Percentiles rank a stretch among this genome's conserved stretches.
Conservation (phyloP, 2,888 invertebrate genomes). For the Linnaemya vulpina region DNA sequence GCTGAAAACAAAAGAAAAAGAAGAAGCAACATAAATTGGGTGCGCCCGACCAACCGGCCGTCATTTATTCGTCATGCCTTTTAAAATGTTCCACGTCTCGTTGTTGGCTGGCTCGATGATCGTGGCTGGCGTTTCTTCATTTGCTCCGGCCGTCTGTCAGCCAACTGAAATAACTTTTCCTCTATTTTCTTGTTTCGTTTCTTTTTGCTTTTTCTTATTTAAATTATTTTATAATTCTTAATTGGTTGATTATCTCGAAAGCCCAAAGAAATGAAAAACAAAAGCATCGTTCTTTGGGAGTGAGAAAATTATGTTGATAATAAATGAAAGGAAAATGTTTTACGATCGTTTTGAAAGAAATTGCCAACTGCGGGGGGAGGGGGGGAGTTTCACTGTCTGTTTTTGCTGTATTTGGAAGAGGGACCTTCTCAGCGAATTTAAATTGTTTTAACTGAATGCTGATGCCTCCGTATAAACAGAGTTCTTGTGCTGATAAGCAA, state of each 20-base stretch:
- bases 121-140: constrained; percentile 26
- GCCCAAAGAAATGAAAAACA: constrained; percentile 54
- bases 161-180: constrained; percentile 44
- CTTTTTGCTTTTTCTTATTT: constrained; percentile 32
- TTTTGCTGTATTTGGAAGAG: neutral
- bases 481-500: constrained; percentile 26
- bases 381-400: neutral
- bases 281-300: constrained; percentile 4
- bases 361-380: neutral
- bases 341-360: neutral
- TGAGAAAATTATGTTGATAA: constrained; percentile 45
- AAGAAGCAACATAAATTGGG: constrained; percentile 61
- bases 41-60: constrained; percentile 55
- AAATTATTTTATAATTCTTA: constrained; percentile 68
- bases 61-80: constrained; percentile 6
- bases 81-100: constrained; percentile 10
- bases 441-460: neutral
- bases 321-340: constrained; percentile 44
- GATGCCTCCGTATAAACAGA: neutral
- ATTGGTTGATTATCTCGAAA: constrained; percentile 68
- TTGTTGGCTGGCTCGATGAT: constrained; percentile 40
- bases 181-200: constrained; percentile 15
- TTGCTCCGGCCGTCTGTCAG: neutral
- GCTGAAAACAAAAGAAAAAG: constrained; percentile 43
- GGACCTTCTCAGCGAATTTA: constrained; percentile 40